Evolutionary conservation across 2,888 invertebrate species (phyloP).

Genomic region (Erebia epiphron): DNA sequence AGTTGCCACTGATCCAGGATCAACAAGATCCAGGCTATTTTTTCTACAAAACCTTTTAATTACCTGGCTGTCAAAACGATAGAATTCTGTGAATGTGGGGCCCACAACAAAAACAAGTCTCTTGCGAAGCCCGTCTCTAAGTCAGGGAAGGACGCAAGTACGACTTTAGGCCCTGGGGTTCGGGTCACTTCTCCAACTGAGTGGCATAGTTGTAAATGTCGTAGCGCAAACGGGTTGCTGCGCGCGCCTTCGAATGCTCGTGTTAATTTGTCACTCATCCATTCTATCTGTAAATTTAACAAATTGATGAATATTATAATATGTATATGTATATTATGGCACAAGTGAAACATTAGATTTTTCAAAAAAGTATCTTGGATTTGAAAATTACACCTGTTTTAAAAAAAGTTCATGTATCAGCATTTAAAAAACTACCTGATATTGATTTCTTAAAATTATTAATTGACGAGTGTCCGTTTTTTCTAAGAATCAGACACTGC

Average conservation of each 20-base stretch:
- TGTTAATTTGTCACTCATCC: constrained; percentile 99
- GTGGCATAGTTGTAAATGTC: constrained; percentile 97
- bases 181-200: constrained; percentile 91
- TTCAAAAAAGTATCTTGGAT: too few relatives aligned
- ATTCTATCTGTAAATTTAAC: constrained; percentile 89
- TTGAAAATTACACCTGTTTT: too few relatives aligned
- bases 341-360: not conserved
- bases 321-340: not conserved
- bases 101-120: constrained; percentile 97
- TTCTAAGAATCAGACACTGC: too few relatives aligned
- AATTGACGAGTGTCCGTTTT: too few relatives aligned
- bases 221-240: constrained; percentile 97
- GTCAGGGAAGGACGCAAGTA: constrained; percentile 96
- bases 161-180: constrained; percentile 91
- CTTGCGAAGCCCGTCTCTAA: constrained; percentile 97
- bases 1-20: too few relatives aligned
- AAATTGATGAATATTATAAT: too few relatives aligned
- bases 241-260: constrained; percentile 94
- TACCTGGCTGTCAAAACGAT: constrained; percentile 95
- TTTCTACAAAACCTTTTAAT: constrained; percentile 25
- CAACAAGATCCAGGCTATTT: too few relatives aligned
- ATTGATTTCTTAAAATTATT: too few relatives aligned
- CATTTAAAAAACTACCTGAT: too few relatives aligned
- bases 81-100: constrained; percentile 94
- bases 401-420: too few relatives aligned